These are phyloP conservation scores for Hippocampus kuda DNA, from an alignment of 2,797 vertebrate genomes.

Conservation along the genomic window DNA sequence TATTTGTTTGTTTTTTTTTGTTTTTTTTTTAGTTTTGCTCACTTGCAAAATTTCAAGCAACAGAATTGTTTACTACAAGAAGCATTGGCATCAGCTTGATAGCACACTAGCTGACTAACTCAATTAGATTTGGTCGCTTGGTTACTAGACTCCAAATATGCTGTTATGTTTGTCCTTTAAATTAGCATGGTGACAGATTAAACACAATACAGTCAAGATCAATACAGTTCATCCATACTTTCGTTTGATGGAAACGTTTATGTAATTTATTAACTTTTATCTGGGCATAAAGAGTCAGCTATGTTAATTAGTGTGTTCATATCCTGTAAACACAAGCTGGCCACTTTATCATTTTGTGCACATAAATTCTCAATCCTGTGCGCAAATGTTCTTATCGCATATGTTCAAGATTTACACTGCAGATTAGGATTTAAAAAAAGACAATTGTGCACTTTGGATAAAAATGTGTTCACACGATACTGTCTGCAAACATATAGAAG, in stretches of 20 bases:
- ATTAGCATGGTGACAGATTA: background rate
- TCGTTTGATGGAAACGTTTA: background rate
- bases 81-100: too few relatives aligned
- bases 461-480: background rate
- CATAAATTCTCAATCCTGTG: background rate
- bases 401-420: background rate
- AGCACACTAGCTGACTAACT: too few relatives aligned
- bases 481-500: background rate
- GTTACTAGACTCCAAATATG: too few relatives aligned
- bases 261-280: background rate
- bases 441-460: background rate
- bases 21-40: too few relatives aligned
- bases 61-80: too few relatives aligned
- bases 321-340: background rate
- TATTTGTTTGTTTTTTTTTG: too few relatives aligned
- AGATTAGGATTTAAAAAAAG: background rate
- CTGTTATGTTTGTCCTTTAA: background rate
- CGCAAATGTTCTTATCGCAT: background rate
- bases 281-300: too few relatives aligned
- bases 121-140: too few relatives aligned
- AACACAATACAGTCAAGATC: background rate
- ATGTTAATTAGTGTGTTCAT: background rate
- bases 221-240: too few relatives aligned
- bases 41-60: too few relatives aligned
- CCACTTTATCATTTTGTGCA: background rate